Conservation (phyloP, 2,888 invertebrate species). For the Tiphia femorata region DNA sequence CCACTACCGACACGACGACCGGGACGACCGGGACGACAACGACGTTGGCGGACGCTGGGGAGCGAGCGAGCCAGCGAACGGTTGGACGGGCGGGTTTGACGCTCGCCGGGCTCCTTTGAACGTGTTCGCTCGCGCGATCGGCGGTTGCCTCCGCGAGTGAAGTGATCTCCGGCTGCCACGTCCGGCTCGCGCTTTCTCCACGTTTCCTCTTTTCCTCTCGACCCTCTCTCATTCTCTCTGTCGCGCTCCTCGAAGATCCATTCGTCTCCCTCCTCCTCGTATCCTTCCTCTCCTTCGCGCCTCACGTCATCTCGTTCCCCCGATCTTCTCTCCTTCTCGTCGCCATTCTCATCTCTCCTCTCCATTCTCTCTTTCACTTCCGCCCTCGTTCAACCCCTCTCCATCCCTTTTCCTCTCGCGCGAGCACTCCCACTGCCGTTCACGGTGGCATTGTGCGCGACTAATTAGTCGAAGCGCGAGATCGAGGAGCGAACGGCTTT, state of each 20-base stretch:
- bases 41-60: too few species aligned
- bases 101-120: constrained; percentile 55
- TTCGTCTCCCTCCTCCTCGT: neutral
- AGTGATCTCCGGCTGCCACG: constrained; percentile 58
- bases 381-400: constrained; percentile 37
- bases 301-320: constrained; percentile 10
- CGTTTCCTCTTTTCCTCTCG: constrained; percentile 8
- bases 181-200: constrained; percentile 36
- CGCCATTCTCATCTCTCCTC: constrained; percentile 12
- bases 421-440: constrained; percentile 42
- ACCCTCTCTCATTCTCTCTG: constrained; percentile 27
- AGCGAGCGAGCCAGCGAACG: too few species aligned
- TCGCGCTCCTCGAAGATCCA: too few species aligned
- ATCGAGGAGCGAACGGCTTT: constrained; percentile 67
- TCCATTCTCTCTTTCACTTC: neutral
- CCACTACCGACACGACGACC: too few species aligned
- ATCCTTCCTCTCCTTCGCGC: constrained; percentile 28
- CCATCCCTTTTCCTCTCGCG: constrained; percentile 26
- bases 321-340: constrained; percentile 24
- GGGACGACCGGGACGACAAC: constrained; percentile 36
- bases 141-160: constrained; percentile 50
- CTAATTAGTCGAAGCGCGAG: constrained; percentile 68
- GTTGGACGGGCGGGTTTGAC: constrained; percentile 54
- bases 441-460: constrained; percentile 64
- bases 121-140: constrained; percentile 51